phyloP scores from a whole-genome alignment of 2,797 vertebrate genomes.

The Lerista edwardsae region DNA sequence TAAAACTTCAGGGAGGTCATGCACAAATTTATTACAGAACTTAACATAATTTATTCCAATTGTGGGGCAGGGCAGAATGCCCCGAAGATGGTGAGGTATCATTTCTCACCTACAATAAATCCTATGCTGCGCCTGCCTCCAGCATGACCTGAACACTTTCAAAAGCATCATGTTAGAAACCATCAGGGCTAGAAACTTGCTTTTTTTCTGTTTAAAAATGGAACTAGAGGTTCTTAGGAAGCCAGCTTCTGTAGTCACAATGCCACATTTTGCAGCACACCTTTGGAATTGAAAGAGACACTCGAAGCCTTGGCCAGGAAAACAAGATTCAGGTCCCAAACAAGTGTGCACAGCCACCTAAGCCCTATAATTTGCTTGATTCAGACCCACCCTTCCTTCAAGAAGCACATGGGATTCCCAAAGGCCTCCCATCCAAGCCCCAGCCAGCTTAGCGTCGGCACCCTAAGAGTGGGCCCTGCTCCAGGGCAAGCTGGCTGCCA shows the following conservation, averaged over 20 bases:
- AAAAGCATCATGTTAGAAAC: too few species aligned
- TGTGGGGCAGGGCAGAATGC: too few species aligned
- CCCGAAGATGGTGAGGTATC: too few species aligned
- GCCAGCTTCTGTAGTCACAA: background rate
- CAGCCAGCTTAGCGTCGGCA: background rate
- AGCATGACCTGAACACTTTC: background rate
- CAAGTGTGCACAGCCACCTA: background rate
- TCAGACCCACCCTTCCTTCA: background rate
- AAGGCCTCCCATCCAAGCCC: background rate
- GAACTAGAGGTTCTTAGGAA: background rate
- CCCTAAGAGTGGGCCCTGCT: background rate
- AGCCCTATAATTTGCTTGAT: background rate
- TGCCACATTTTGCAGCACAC: background rate
- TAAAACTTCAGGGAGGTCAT: background rate
- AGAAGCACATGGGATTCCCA: background rate
- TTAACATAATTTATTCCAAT: too few species aligned
- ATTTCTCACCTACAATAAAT: background rate
- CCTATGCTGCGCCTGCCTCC: background rate
- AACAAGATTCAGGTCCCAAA: too few species aligned
- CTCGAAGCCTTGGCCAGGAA: too few species aligned
- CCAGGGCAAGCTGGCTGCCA: background rate
- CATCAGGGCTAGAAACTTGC: too few species aligned
- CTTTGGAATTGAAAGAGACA: too few species aligned
- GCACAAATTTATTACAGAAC: too few species aligned
- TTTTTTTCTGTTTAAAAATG: background rate